Evolutionary conservation across 1,140 invertebrate genomes (phyloP).

Genomic region (Drosophila bocqueti): DNA sequence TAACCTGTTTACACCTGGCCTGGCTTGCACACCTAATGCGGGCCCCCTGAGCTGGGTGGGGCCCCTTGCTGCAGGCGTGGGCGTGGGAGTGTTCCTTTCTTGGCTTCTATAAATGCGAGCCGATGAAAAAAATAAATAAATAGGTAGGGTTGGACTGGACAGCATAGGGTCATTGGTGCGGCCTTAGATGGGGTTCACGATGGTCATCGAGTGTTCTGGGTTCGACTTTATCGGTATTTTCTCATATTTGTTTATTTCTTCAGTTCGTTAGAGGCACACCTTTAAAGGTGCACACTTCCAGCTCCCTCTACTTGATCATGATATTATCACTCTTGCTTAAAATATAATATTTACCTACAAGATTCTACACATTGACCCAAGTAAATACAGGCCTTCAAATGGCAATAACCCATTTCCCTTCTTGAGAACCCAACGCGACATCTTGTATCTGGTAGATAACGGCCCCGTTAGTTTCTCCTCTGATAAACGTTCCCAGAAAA

Average conservation of each 20-base stretch:
- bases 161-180: constrained; percentile 10
- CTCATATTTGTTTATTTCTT: constrained; percentile 19
- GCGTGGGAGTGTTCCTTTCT: constrained; percentile 42
- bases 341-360: background rate
- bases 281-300: background rate
- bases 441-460: constrained; percentile 11
- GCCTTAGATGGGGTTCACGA: constrained; percentile 4
- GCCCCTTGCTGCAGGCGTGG: constrained; percentile 14
- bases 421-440: background rate
- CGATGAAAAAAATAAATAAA: background rate
- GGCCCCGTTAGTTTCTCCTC: background rate
- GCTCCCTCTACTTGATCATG: background rate
- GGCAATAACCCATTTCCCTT: background rate
- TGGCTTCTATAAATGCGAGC: constrained; percentile 7
- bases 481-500: constrained; percentile 43
- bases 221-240: constrained; percentile 4
- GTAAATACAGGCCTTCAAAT: background rate
- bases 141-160: constrained; percentile 1
- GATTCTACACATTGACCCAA: constrained; percentile 3
- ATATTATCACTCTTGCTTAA: background rate
- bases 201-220: constrained; percentile 8
- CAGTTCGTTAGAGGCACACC: constrained; percentile 19
- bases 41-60: constrained; percentile 24
- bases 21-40: constrained; percentile 38
- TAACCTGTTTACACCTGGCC: constrained; percentile 65